Evolutionary conservation across 2,113 vertebrate species (phyloP).

Genomic region (Octodon degus): DNA sequence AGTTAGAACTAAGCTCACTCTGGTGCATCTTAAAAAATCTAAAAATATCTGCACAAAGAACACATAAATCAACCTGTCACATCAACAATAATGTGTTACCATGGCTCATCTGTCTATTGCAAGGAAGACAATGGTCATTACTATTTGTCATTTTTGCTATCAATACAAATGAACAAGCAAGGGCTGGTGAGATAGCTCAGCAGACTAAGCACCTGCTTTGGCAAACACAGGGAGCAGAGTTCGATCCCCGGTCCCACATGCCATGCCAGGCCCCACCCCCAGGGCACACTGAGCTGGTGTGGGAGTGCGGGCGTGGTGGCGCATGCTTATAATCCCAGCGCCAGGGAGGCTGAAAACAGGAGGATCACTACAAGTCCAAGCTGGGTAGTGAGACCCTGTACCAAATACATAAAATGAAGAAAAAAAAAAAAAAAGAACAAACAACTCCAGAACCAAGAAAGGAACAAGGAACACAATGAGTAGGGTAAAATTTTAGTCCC

Average conservation of each 20-base stretch:
- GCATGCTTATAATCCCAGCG: too few relatives aligned
- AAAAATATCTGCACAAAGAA: neutral
- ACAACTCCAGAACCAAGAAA: conserved; percentile 5
- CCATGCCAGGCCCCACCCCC: too few relatives aligned
- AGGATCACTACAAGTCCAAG: too few relatives aligned
- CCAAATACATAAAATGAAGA: too few relatives aligned
- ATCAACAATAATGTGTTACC: neutral
- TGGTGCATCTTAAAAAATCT: neutral
- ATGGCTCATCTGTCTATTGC: neutral
- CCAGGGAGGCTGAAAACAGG: too few relatives aligned
- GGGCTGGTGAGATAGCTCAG: too few relatives aligned
- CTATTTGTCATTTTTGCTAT: conserved; percentile 7
- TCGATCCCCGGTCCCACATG: too few relatives aligned
- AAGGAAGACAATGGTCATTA: neutral
- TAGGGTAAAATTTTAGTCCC: neutral
- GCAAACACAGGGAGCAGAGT: too few relatives aligned
- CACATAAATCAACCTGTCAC: neutral
- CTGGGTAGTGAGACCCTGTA: too few relatives aligned
- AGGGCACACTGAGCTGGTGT: too few relatives aligned
- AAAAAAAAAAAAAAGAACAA: neutral
- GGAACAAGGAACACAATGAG: neutral
- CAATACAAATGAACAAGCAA: neutral
- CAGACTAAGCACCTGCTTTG: too few relatives aligned
- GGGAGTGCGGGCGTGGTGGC: too few relatives aligned
- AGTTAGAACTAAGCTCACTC: neutral